These are phyloP conservation scores for Cataglyphis livida DNA, from an alignment of 2,888 invertebrate species.

Conservation along the genomic window DNA sequence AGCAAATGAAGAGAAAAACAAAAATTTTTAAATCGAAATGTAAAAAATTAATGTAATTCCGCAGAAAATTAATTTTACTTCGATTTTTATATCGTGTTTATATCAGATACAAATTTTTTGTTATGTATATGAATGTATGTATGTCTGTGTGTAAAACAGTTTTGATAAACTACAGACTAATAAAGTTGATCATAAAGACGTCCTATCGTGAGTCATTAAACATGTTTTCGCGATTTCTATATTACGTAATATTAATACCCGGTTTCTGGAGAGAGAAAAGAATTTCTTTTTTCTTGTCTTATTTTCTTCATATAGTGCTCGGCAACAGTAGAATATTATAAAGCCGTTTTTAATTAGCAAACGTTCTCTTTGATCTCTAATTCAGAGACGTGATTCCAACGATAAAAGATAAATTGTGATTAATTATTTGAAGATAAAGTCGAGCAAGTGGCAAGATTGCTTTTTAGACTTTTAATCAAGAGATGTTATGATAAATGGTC, in stretches of 20 bases:
- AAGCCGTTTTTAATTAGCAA: constrained; percentile 34
- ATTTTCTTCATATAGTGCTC: not conserved
- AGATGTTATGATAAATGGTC: not conserved
- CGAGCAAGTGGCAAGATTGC: not conserved
- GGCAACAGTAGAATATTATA: constrained; percentile 2
- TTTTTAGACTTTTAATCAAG: not conserved
- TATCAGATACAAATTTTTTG: not conserved
- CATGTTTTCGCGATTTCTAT: constrained; percentile 20
- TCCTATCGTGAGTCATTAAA: not conserved
- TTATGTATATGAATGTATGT: not conserved
- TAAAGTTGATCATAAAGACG: constrained; percentile 23
- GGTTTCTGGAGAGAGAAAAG: not conserved
- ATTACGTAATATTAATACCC: constrained; percentile 25
- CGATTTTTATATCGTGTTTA: not conserved
- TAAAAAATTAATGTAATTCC: not conserved
- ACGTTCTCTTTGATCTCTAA: constrained; percentile 19
- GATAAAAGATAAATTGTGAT: constrained; percentile 10
- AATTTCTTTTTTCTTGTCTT: not conserved
- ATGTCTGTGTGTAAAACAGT: not conserved
- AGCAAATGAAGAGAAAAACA: not conserved
- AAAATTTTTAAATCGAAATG: not conserved
- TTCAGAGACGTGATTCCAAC: not conserved
- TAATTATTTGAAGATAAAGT: constrained; percentile 16
- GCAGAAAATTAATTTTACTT: not conserved
- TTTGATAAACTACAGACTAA: not conserved